Percentiles rank a stretch among this genome's conserved stretches.
These are phyloP conservation scores for Tachysurus fulvidraco DNA, from an alignment of 2,113 vertebrate species.

Conservation along the genomic window DNA sequence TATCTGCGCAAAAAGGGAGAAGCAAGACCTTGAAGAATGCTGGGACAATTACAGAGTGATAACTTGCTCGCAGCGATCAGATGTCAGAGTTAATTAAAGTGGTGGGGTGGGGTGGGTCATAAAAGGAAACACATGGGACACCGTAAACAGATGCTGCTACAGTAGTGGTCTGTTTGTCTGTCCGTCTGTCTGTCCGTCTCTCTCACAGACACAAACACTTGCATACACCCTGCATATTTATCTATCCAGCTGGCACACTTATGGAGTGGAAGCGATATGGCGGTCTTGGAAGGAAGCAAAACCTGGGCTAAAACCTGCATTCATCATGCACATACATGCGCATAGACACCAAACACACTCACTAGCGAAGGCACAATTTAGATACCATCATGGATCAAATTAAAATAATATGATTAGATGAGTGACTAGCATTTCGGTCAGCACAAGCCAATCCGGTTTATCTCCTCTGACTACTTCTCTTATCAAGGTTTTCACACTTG, in stretches of 20 bases:
- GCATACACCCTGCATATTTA: background rate
- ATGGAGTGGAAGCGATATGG: slow-evolving; percentile 10
- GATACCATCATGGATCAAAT: background rate
- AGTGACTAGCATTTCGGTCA: background rate
- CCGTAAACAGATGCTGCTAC: slow-evolving; percentile 1
- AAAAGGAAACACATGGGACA: background rate
- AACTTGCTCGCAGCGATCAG: slow-evolving; percentile 8
- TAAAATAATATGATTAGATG: background rate
- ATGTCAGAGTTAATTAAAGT: slow-evolving; percentile 25
- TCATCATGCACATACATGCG: background rate
- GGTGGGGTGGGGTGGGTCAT: background rate
- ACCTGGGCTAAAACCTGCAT: background rate
- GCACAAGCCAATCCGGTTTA: background rate
- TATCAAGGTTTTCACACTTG: background rate
- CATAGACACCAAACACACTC: background rate
- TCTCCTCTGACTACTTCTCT: background rate
- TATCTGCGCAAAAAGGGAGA: background rate
- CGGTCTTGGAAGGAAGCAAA: background rate
- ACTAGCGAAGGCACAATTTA: background rate
- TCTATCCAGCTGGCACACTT: background rate
- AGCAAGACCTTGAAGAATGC: background rate
- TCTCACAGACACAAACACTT: background rate
- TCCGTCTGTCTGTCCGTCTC: background rate
- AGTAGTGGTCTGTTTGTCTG: background rate
- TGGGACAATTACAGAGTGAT: slow-evolving; percentile 5